These are phyloP conservation scores for Ianthella basta DNA, from an alignment of 37 sponge, comb jelly and placozoan species.

Conservation along the genomic window DNA sequence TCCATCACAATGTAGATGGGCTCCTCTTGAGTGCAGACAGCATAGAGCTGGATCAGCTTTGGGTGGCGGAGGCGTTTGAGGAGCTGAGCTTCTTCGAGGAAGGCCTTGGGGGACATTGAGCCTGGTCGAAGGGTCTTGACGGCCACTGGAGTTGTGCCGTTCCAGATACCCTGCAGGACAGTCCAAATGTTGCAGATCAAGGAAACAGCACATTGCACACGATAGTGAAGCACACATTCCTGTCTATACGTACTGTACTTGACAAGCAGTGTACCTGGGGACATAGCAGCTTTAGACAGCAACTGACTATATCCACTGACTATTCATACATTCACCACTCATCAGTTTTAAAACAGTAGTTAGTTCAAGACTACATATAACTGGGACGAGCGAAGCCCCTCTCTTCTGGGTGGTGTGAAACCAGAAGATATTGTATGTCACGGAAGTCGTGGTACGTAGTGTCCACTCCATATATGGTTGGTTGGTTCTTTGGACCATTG, in stretches of 20 bases:
- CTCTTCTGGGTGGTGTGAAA: too few relatives aligned
- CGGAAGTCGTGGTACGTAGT: too few relatives aligned
- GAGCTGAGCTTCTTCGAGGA: slow-evolving; percentile 89
- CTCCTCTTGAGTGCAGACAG: slow-evolving; percentile 94
- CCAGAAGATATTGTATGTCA: too few relatives aligned
- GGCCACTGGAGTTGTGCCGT: slow-evolving; percentile 84
- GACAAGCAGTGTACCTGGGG: not conserved
- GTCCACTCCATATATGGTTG: too few relatives aligned
- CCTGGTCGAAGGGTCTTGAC: slow-evolving; percentile 87
- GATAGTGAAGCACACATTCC: not conserved
- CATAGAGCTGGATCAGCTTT: slow-evolving; percentile 92
- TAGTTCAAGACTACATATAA: too few relatives aligned
- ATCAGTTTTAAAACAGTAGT: too few relatives aligned
- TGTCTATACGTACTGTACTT: not conserved
- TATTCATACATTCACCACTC: too few relatives aligned
- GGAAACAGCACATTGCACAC: not conserved
- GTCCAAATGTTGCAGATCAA: slow-evolving; percentile 58
- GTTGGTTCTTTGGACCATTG: too few relatives aligned
- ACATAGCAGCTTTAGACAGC: too few relatives aligned
- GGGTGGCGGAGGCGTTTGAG: slow-evolving; percentile 94
- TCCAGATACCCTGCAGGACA: slow-evolving; percentile 88
- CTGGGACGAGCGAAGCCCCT: too few relatives aligned
- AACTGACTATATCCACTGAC: too few relatives aligned
- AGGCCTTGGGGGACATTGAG: slow-evolving; percentile 78
- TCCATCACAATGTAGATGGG: slow-evolving; percentile 97